Conservation (phyloP, 2,113 vertebrate genomes). For the Empidonax traillii region DNA sequence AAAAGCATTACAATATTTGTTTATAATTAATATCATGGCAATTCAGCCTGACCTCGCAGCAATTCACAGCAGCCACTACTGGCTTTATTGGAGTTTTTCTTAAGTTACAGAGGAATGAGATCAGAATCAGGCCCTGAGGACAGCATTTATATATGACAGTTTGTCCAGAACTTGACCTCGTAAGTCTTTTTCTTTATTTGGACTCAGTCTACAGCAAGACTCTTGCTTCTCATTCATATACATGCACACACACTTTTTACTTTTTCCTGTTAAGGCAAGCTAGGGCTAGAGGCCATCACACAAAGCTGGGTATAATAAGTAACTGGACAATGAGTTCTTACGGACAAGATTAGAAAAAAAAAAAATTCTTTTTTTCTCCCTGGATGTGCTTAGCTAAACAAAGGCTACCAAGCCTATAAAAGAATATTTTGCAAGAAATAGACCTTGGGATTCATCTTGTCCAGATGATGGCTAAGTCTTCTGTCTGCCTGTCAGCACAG, state of each 20-base stretch:
- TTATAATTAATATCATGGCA: background rate
- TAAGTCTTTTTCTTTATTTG: background rate
- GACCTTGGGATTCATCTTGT: background rate
- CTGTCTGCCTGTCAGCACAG: background rate
- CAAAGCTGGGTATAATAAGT: background rate
- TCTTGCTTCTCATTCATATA: background rate
- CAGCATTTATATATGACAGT: background rate
- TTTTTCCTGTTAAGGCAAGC: background rate
- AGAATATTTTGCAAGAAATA: slow-evolving; percentile 4
- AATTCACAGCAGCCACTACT: background rate
- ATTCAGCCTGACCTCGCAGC: background rate
- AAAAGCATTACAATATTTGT: slow-evolving; percentile 18
- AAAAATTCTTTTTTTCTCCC: background rate
- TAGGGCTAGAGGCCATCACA: background rate
- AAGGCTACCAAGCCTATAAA: background rate
- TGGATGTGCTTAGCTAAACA: background rate
- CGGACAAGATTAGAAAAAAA: background rate
- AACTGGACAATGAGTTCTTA: background rate
- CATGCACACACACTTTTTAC: background rate
- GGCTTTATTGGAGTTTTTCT: background rate
- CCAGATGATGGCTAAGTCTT: background rate
- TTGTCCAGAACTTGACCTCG: background rate
- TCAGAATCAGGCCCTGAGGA: background rate
- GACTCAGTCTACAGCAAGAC: background rate
- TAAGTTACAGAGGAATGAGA: background rate